Base-by-base conservation (phyloP, 2,888 invertebrate species). In the Ectobius pallidus region DNA sequence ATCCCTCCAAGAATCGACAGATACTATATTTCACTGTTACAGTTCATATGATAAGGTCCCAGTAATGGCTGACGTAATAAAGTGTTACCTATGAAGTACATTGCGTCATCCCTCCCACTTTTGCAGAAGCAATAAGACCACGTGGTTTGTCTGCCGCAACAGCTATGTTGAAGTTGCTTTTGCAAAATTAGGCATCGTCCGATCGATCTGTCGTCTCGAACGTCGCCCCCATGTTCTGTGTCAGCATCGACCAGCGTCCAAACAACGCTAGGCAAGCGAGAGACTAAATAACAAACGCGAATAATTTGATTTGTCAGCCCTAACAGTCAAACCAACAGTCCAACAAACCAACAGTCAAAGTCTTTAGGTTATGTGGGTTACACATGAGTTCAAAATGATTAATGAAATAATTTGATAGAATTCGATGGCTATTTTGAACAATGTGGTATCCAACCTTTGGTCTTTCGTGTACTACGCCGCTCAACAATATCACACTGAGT, bases 371-470 rank as follows among this genome's bases (percentile, higher is more conserved):
- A n/a, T 46, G 18, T 6, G 3, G 3, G 3, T 18, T 11, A 2
- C 46, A 4, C 20, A 18, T 7, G 20, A n/a, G n/a, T n/a, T n/a
- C n/a, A n/a, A n/a, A n/a, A n/a, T n/a, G n/a, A n/a, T n/a, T n/a
- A n/a, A n/a, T n/a, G n/a, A n/a, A n/a, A n/a, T n/a, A n/a, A n/a
- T n/a, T n/a, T n/a, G n/a, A n/a, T n/a, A n/a, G n/a, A n/a, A n/a
- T n/a, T n/a, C n/a, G n/a, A n/a, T n/a, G n/a, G n/a, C n/a, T n/a
- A n/a, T n/a, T n/a, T n/a, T n/a, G n/a, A n/a, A n/a, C n/a, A n/a
- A n/a, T n/a, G n/a, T n/a, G n/a, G n/a, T n/a, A 27, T n/a, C 65
- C 65, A 42, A 44, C 65, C 65, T 46, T 65, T 46, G 11, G 1
- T n/a, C 7, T 9, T 20, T 18, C 39, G 30, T 39, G 18, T 63